Conservation (phyloP, 2,113 vertebrate genomes). For the Xenopus laevis region DNA sequence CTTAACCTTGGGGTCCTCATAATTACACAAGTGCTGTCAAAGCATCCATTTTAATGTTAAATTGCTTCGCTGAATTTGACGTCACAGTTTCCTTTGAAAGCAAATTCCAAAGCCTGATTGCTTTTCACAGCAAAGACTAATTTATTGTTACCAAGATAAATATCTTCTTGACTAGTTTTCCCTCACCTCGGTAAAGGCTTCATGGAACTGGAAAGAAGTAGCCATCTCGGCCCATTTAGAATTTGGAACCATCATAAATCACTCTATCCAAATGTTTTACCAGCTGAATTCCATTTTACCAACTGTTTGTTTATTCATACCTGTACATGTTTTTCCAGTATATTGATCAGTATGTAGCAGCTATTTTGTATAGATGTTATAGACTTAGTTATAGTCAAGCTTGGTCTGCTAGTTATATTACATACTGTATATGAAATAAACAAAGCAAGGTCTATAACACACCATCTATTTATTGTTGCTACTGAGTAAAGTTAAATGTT, state of each 20-base stretch:
- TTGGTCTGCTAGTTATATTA: no score
- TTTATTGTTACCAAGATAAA: constrained; percentile 21
- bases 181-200: not conserved
- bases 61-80: constrained; percentile 32
- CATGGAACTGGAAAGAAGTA: not conserved
- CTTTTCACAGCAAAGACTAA: constrained; percentile 15
- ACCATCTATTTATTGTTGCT: no score
- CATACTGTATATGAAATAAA: no score
- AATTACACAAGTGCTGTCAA: constrained; percentile 29
- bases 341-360: not conserved
- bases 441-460: no score
- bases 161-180: constrained; percentile 15
- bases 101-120: constrained; percentile 33
- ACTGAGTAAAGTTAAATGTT: no score
- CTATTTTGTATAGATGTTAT: no score
- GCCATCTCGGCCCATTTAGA: not conserved
- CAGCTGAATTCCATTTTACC: constrained; percentile 1
- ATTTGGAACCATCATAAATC: not conserved
- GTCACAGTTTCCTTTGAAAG: constrained; percentile 26
- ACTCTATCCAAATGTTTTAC: constrained; percentile 1
- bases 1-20: constrained; percentile 6
- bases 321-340: not conserved
- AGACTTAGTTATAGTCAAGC: no score
- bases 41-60: constrained; percentile 24
- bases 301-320: not conserved